Evolutionary conservation across 2,113 vertebrate species (phyloP), one percentile per base, ranked within the genome.

Genomic region (Chloebia gouldiae): DNA sequence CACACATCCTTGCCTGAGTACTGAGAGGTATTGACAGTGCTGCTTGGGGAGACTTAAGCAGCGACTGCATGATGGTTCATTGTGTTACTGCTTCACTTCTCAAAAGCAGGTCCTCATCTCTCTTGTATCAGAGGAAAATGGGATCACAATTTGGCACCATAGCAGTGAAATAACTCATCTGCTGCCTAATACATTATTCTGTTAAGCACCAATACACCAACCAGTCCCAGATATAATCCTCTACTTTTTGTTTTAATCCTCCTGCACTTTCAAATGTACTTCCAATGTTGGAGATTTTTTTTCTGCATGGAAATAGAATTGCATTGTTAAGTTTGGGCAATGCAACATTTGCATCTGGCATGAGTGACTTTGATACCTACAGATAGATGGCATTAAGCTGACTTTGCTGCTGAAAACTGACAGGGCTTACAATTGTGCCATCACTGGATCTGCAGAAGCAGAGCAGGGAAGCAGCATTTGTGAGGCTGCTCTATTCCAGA

Each of bases 401-500:
- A 80, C 78, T 72, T 69, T 61, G 70, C 91, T 92, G 44, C 86
- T 87, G 88, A 88, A 94, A 97, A 89, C 25, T 93, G 81, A 84
- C 79, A 95, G 90, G 59, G 81, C 39, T 75, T 87, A 61, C 71
- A 86, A 92, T 88, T 96, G 92, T 39, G 73, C 91, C 20, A 2
- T 90, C 75, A 70, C 64, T 73, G 72, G 44, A 47, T 93, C 83
- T 93, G 82, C 90, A 81, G 95, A 94, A 88, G 50, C 77, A 88
- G 95, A 92, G 77, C 80, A 70, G 47, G 81, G 72, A 93, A 94
- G 70, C 57, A 76, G 94, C 60, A 60, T 79, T 96, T 95, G 61
- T 88, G 81, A 96, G 91, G 69, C 76, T 88, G 77, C 75, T 90
- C 90, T 37, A 66, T 93, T 72, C 73, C 92, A 97, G 93, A 96